Base-by-base conservation (phyloP, 2,888 invertebrate genomes). In the Neoaliturus tenellus region DNA sequence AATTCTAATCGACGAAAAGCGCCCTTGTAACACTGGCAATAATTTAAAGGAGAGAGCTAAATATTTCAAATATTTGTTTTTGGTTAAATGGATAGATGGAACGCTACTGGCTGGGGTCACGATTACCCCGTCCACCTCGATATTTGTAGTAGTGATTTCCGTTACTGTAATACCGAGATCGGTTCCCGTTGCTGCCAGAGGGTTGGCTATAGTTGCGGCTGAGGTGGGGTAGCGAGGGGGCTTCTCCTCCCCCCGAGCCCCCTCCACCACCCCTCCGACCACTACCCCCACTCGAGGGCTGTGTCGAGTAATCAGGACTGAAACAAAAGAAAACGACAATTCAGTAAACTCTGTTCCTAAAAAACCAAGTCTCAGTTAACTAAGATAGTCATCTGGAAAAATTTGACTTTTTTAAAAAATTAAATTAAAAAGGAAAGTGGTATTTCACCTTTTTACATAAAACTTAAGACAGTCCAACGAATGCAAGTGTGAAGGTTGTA, bases 111-210 rank as follows among this genome's bases (percentile, higher is more conserved):
- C 73, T 83, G 10, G 75, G 84, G 35, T 73, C 67, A 25, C 73
- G 62, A 67, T 84, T 84, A 23, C 86, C 87, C 23, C 87, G 82
- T 25, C 87, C 87, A 48, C 86, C 84, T 25, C 86, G 85, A 83
- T 85, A 82, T n/a, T 87, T 87, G 85, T 88, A 87, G 83, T 88
- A 87, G 75, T 88, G 87, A 83, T 88, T 88, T 48, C 87, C 87
- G 83, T 88, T 87, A 83, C 87, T 87, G 84, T 86, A 86, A 75
- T 87, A 86, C 14, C 86, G 84, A 41, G 85, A 85, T 58, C 86
- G 78, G 20, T 84, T 80, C 12, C 78, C 35, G 39, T 85, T 85
- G 51, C 84, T 73, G 31, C 82, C 82, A 0, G 87, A 85, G 28
- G 86, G 84, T 78, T 87, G 87, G 73, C 85, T 85, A 51, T 87